These are phyloP conservation scores for Diadumene lineata DNA, from an alignment of 92 coral and sea anemone genomes.

Conservation along the genomic window DNA sequence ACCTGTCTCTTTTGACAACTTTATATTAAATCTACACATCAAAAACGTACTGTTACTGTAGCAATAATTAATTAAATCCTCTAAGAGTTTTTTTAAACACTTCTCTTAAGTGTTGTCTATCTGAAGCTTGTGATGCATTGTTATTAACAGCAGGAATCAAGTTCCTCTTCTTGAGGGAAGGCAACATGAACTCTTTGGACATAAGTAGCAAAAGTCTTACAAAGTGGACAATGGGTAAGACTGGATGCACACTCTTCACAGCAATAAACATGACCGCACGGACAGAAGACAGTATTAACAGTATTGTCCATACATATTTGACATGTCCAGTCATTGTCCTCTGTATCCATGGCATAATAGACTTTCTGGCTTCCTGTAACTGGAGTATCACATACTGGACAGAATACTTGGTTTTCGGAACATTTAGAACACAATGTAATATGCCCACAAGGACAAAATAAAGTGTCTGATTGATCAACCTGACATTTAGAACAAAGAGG, in stretches of 20 bases:
- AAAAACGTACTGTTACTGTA: too few species aligned
- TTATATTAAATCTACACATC: too few species aligned
- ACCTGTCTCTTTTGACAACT: too few species aligned
- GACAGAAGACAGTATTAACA: conserved; percentile 89
- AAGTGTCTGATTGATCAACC: conserved; percentile 60
- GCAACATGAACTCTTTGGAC: conserved; percentile 87
- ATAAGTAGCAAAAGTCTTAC: conserved; percentile 86
- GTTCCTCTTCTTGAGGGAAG: conserved; percentile 45
- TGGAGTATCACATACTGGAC: conserved; percentile 71
- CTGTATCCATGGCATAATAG: conserved; percentile 77
- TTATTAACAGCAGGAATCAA: background rate
- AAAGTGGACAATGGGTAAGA: conserved; percentile 90
- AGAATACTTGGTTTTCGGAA: conserved; percentile 55
- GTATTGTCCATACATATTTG: conserved; percentile 97
- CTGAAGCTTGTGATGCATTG: too few species aligned
- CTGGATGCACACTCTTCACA: conserved; percentile 86
- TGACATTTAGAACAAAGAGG: conserved; percentile 77
- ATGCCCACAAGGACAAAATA: conserved; percentile 96
- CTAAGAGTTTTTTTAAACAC: background rate
- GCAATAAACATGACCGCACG: conserved; percentile 93
- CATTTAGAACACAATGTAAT: conserved; percentile 72
- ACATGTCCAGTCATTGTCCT: conserved; percentile 80
- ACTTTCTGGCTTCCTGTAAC: conserved; percentile 76
- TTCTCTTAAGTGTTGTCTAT: background rate
- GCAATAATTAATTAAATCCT: too few species aligned